Conservation (phyloP, 2,888 invertebrate species). For the Stratiomys singularior region DNA sequence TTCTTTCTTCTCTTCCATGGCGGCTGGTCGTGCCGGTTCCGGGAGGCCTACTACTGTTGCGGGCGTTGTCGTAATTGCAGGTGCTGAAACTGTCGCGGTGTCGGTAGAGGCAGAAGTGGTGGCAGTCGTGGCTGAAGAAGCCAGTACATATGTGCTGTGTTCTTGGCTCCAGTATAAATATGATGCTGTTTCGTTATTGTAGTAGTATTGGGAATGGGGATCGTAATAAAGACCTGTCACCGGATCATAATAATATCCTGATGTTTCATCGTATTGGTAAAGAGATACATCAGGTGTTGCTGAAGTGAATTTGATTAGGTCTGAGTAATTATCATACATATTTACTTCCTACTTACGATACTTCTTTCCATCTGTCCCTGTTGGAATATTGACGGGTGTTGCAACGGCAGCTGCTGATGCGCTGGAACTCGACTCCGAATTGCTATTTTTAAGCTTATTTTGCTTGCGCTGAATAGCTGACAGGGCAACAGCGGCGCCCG, state of each 20-base stretch:
- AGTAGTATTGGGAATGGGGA: constrained; percentile 95
- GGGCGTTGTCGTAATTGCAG: constrained; percentile 58
- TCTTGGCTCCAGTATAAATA: constrained; percentile 96
- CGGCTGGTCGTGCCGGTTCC: constrained; percentile 54
- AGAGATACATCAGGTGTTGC: constrained; percentile 87
- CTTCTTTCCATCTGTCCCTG: constrained; percentile 74
- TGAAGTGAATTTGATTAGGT: constrained; percentile 49
- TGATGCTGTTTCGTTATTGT: constrained; percentile 88
- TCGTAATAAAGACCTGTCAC: constrained; percentile 95
- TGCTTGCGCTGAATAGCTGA: constrained; percentile 75
- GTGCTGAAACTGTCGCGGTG: constrained; percentile 52
- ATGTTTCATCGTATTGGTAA: constrained; percentile 93
- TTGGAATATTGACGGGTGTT: constrained; percentile 67
- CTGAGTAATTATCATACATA: constrained; percentile 6
- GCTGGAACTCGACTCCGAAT: constrained; percentile 55
- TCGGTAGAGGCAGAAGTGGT: constrained; percentile 44
- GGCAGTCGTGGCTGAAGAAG: constrained; percentile 56
- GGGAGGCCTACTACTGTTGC: constrained; percentile 48
- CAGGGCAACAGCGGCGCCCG: constrained; percentile 89
- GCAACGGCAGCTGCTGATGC: constrained; percentile 60
- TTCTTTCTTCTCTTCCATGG: constrained; percentile 64
- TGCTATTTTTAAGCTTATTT: constrained; percentile 54
- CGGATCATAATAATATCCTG: constrained; percentile 96
- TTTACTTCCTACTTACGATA: constrained; percentile 67
- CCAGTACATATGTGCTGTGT: constrained; percentile 72